These are phyloP conservation scores for Eciton burchellii DNA, from an alignment of 1,140 invertebrate genomes.

Conservation along the genomic window DNA sequence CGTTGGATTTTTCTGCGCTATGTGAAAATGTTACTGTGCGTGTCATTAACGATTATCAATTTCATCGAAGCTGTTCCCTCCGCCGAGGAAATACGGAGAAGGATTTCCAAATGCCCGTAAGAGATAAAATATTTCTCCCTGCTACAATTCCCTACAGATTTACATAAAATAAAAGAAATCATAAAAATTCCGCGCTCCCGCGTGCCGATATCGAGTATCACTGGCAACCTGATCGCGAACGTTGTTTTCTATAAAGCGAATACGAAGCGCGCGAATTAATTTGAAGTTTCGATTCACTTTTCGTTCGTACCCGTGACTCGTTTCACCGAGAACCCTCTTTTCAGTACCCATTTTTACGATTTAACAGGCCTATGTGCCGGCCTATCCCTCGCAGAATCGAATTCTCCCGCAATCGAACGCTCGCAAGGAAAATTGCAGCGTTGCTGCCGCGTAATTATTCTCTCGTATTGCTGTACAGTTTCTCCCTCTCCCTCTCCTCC, in stretches of 20 bases:
- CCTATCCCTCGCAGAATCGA: conserved; percentile 16
- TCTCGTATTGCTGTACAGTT: not conserved
- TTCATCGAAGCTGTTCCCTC: not conserved
- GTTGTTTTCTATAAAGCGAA: conserved; percentile 2
- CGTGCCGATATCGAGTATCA: not conserved
- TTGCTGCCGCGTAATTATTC: not conserved
- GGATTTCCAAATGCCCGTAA: not conserved
- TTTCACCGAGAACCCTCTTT: conserved; percentile 36
- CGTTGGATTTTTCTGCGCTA: no score
- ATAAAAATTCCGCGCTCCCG: not conserved
- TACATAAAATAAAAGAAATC: not conserved
- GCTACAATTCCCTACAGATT: not conserved
- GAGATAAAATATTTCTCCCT: not conserved
- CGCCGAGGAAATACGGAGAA: not conserved
- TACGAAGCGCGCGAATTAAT: conserved; percentile 8
- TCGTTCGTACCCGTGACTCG: not conserved
- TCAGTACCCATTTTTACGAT: conserved; percentile 29
- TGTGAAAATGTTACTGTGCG: not conserved
- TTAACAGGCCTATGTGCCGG: conserved; percentile 15
- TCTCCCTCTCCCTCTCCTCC: no score
- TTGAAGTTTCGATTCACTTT: conserved; percentile 47
- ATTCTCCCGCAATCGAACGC: conserved; percentile 10
- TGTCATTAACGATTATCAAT: not conserved
- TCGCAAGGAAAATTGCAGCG: not conserved
- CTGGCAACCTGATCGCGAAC: not conserved